Conservation (phyloP, 1,140 invertebrate species). For the Geopemphigus sp. region DNA sequence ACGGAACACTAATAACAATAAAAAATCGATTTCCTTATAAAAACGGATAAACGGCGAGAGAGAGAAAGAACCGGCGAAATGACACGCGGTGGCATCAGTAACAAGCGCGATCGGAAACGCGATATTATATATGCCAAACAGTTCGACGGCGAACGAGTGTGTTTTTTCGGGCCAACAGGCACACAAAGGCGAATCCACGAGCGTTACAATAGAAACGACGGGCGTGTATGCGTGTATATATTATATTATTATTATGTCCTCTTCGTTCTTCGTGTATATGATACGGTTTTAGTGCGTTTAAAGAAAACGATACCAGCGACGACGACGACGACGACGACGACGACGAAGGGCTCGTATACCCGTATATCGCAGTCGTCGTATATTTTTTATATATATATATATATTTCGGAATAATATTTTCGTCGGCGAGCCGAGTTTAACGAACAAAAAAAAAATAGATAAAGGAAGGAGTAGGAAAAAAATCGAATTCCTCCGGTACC, state of each 20-base stretch:
- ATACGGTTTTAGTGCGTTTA: no score
- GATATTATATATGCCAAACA: neutral
- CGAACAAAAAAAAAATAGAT: no score
- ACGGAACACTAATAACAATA: no score
- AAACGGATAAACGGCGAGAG: no score
- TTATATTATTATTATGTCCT: neutral
- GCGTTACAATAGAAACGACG: neutral
- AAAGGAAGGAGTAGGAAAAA: slow-evolving; percentile 8
- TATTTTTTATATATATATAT: neutral
- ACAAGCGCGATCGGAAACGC: slow-evolving; percentile 17
- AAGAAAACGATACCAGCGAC: no score
- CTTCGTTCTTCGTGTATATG: neutral
- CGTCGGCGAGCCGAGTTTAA: no score
- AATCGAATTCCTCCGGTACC: slow-evolving; percentile 24
- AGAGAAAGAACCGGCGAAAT: neutral
- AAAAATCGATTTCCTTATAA: no score
- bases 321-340: no score
- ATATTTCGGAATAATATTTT: neutral
- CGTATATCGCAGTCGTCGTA: no score
- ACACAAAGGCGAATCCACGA: neutral
- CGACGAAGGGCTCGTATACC: no score
- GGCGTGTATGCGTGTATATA: neutral
- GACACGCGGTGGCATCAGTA: neutral
- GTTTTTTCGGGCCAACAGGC: slow-evolving; percentile 1
- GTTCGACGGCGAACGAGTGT: neutral